Conservation (phyloP, 2,797 vertebrate genomes). For the Lagodon rhomboides region DNA sequence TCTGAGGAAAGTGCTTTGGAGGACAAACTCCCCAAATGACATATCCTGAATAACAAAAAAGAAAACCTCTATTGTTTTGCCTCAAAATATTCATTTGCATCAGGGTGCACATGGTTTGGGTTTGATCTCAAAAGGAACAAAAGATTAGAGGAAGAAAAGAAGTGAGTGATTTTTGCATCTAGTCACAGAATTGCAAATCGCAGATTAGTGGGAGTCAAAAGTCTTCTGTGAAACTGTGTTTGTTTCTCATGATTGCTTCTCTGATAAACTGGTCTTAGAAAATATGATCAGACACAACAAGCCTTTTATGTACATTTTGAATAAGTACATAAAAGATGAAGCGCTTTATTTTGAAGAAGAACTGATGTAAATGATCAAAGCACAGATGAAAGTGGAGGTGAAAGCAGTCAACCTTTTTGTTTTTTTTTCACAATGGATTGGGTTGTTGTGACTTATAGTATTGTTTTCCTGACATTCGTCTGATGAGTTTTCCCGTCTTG, state of each 20-base stretch:
- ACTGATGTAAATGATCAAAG: not conserved
- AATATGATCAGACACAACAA: not conserved
- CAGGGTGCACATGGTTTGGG: not conserved
- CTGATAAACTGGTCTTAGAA: not conserved
- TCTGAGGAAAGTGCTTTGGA: constrained; percentile 18
- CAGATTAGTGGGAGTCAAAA: not conserved
- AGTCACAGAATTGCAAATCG: not conserved
- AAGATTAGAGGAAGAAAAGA: not conserved
- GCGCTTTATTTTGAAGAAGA: no score
- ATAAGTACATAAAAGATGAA: not conserved
- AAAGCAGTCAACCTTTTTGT: constrained; percentile 6
- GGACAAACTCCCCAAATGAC: constrained; percentile 9
- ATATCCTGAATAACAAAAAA: constrained; percentile 4
- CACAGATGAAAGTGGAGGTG: constrained; percentile 2
- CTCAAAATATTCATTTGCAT: not conserved
- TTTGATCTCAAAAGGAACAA: not conserved
- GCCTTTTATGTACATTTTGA: not conserved
- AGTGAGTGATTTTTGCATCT: not conserved
- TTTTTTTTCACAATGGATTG: constrained; percentile 11
- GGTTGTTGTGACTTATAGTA: constrained; percentile 11
- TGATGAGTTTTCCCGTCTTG: constrained; percentile 32
- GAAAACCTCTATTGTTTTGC: no score
- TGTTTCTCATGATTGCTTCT: constrained; percentile 1
- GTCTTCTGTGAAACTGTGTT: not conserved
- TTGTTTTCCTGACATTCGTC: constrained; percentile 17